phyloP scores from a whole-genome alignment of 2,797 vertebrate genomes.

The Enteromius argenteus region DNA sequence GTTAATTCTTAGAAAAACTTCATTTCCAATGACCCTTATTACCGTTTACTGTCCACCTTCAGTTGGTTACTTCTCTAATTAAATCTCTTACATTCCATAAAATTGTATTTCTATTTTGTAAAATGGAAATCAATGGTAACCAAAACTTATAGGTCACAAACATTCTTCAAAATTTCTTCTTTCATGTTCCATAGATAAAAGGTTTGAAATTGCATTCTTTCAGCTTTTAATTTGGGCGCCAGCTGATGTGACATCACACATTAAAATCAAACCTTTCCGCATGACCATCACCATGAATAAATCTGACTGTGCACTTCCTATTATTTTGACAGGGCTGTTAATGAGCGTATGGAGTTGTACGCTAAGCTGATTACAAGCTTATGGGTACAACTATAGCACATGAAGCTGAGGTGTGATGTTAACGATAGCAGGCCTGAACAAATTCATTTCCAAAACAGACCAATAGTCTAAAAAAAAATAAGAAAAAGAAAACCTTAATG shows the following conservation, averaged over 20 bases:
- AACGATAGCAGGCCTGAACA: constrained; percentile 12
- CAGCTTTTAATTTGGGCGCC: background rate
- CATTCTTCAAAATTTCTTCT: background rate
- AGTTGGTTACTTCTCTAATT: background rate
- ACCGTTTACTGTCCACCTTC: too few relatives aligned
- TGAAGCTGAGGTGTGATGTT: constrained; percentile 41
- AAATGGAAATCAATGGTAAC: background rate
- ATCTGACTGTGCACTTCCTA: constrained; percentile 10
- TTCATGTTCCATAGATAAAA: background rate
- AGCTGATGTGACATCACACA: background rate
- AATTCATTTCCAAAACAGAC: constrained; percentile 15
- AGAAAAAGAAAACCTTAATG: background rate
- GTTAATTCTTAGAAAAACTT: background rate
- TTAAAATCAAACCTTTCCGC: background rate
- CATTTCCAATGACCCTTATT: background rate
- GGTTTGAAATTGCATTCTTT: background rate
- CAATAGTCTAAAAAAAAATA: background rate
- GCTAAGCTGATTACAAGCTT: constrained; percentile 74
- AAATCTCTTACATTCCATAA: background rate
- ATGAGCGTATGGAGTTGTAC: constrained; percentile 64
- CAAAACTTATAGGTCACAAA: background rate
- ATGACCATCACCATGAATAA: background rate
- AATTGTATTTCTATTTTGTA: too few relatives aligned
- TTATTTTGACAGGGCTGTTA: constrained; percentile 53
- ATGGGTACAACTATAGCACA: constrained; percentile 69